These are phyloP conservation scores for Clivina fossor DNA, from an alignment of 2,888 invertebrate species.

Conservation along the genomic window DNA sequence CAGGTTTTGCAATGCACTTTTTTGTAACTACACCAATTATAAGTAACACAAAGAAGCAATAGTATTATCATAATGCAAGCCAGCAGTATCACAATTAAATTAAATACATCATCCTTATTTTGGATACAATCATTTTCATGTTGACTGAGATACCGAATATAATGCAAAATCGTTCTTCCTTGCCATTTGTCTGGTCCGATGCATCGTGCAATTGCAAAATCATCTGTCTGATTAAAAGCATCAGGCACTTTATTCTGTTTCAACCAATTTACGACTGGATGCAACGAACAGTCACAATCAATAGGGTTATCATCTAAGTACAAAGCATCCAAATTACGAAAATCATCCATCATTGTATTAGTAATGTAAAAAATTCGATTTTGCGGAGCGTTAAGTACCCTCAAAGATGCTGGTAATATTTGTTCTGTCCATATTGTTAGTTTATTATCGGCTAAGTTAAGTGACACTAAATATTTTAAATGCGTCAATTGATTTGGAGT, in stretches of 20 bases:
- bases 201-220: not conserved
- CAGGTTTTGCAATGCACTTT: too few relatives aligned
- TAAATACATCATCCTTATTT: too few relatives aligned
- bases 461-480: conserved; percentile 52
- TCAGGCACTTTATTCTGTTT: not conserved
- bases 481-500: conserved; percentile 54
- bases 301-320: conserved; percentile 59
- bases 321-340: conserved; percentile 54
- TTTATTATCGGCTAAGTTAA: conserved; percentile 59
- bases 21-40: too few relatives aligned
- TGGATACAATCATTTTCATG: conserved; percentile 54
- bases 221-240: not conserved
- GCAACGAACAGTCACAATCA: conserved; percentile 55
- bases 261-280: not conserved
- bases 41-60: too few relatives aligned
- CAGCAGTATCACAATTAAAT: too few relatives aligned
- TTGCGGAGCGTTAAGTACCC: conserved; percentile 53
- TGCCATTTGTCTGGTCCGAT: conserved; percentile 13
- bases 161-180: not conserved
- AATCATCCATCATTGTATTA: conserved; percentile 60
- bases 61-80: too few relatives aligned
- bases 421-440: conserved; percentile 58
- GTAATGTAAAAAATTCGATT: conserved; percentile 62
- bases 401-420: conserved; percentile 55
- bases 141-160: not conserved